Base-by-base conservation (phyloP, 1,140 invertebrate species). In the Caenorhabditis latens region DNA sequence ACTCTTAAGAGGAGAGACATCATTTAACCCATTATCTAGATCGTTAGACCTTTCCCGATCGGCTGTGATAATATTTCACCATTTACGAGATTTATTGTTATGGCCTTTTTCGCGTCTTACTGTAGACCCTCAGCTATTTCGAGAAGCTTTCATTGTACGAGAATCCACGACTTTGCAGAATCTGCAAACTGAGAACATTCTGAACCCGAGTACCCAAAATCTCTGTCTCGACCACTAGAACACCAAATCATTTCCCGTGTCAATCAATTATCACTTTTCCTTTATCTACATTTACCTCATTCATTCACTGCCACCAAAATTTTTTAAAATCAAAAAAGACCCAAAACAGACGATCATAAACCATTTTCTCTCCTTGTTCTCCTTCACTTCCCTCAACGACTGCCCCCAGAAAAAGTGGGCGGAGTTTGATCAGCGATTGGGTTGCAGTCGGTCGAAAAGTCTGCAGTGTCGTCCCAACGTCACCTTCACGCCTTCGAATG, bases 361-460 rank as follows among this genome's bases (percentile, higher is more conserved):
- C 71, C 71, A 79, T 79, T 79, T 79, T 79, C 71, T 50, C 71
- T 79, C 71, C 43, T 79, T n/a, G 71, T 79, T 79, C 71, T 79
- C 21, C 46, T 79, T 50, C 71, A 79, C 71, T 79, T 79, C 71
- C 71, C 71, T 79, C 71, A 79, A 79, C 19, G 46, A 79, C 71
- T 79, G 71, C 71, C 71, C 71, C 71, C 71, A 48, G 46, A 50
- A 79, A 46, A 79, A 53, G 40, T 48, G 46, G 71, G 71, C 71
- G 71, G 71, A 79, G 71, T 79, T 50, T 50, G 71, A 79, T 79
- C 71, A 79, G 71, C 71, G 43, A 79, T 79, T 79, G 71, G 71
- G 71, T 79, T 79, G 71, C 71, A 79, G 71, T 79, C 46, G 46
- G 71, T 48, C 71, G 71, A 24, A 79, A 40, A 63, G 71, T n/a